Conservation (phyloP, 2,797 vertebrate species). For the Neomorphus geoffroyi region DNA sequence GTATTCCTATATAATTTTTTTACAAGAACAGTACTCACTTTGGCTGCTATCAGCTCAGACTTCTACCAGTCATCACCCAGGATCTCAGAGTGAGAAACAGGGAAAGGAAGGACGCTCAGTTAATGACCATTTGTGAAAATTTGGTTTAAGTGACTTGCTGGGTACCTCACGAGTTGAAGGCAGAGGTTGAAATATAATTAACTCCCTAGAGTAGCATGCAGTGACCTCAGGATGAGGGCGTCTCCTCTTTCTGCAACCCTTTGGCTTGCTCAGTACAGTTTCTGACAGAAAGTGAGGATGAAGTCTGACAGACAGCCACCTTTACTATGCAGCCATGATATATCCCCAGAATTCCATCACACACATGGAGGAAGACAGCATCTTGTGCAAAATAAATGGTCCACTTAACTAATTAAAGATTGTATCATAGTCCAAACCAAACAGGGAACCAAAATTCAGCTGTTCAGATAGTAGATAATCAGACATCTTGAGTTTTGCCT, state of each 20-base stretch:
- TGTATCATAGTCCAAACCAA: not conserved
- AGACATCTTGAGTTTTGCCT: not conserved
- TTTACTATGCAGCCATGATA: not conserved
- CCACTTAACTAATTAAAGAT: not conserved
- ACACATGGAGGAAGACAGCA: not conserved
- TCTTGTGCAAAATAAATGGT: not conserved
- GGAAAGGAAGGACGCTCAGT: not conserved
- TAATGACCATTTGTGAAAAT: not conserved
- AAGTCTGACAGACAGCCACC: not conserved
- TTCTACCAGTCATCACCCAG: not conserved
- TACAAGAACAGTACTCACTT: not conserved
- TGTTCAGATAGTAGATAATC: not conserved
- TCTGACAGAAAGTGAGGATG: not conserved
- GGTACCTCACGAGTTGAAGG: not conserved
- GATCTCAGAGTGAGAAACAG: not conserved
- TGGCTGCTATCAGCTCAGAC: not conserved
- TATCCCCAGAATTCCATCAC: not conserved
- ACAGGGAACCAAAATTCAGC: not conserved
- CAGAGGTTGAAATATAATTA: not conserved
- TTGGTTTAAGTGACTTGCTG: not conserved
- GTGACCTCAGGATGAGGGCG: not conserved
- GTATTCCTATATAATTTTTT: not conserved
- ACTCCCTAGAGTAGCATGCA: not conserved
- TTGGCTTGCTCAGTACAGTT: not conserved
- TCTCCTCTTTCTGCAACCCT: not conserved